phyloP scores from a whole-genome alignment of 2,113 vertebrate species.

The Menidia beryllina region DNA sequence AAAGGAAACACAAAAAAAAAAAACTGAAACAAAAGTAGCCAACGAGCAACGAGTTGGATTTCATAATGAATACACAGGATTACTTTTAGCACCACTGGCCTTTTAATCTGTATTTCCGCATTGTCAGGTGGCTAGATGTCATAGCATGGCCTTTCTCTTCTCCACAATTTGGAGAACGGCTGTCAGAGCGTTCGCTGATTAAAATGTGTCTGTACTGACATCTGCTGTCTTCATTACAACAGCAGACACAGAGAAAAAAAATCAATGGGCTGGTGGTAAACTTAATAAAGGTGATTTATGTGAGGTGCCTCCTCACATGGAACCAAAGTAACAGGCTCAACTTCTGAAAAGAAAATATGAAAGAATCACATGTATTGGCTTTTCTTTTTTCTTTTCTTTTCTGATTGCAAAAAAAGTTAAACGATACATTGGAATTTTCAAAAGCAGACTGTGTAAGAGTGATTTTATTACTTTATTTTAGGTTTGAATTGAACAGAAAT shows the following conservation, averaged over 20 bases:
- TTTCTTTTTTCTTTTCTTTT: background rate
- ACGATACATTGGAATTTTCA: background rate
- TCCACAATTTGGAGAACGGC: slow-evolving; percentile 24
- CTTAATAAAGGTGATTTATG: slow-evolving; percentile 69
- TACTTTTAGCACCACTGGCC: background rate
- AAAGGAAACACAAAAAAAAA: background rate
- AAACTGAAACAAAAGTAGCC: background rate
- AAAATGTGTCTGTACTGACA: slow-evolving; percentile 38
- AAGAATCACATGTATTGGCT: slow-evolving; percentile 6
- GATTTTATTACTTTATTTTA: slow-evolving; percentile 28
- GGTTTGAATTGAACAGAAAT: slow-evolving; percentile 26
- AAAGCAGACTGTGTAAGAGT: slow-evolving; percentile 30
- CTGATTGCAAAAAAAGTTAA: too few species aligned
- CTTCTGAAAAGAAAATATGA: slow-evolving; percentile 21
- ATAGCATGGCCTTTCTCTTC: slow-evolving; percentile 18
- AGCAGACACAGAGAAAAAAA: slow-evolving; percentile 49
- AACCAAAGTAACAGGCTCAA: slow-evolving; percentile 13
- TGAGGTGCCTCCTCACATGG: slow-evolving; percentile 4
- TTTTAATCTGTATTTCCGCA: slow-evolving; percentile 28
- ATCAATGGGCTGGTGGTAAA: slow-evolving; percentile 68
- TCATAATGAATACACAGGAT: too few species aligned
- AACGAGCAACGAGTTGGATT: too few species aligned
- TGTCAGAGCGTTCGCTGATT: slow-evolving; percentile 32
- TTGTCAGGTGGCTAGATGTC: slow-evolving; percentile 2
- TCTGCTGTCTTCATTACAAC: slow-evolving; percentile 57